Evolutionary conservation across 1,140 invertebrate species (phyloP).

Genomic region (Hyles vespertilio): DNA sequence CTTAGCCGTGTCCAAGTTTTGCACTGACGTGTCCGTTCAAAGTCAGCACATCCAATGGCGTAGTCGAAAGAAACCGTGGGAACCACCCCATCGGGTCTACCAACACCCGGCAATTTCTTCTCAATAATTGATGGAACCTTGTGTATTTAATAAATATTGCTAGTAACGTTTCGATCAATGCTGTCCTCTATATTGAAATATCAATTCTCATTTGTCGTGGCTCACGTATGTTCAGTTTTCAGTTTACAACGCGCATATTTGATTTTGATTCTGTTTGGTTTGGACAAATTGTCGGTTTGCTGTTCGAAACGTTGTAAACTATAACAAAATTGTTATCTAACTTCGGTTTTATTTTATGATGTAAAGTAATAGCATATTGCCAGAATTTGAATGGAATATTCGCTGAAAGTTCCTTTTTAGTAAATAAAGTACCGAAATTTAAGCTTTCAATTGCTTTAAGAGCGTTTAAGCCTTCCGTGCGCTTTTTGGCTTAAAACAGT

Average conservation of each 20-base stretch:
- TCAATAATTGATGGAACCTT: slow-evolving; percentile 39
- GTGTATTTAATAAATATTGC: slow-evolving; percentile 15
- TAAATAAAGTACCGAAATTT: too few species aligned
- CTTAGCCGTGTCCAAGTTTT: slow-evolving; percentile 35
- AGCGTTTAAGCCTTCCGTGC: too few species aligned
- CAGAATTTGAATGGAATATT: too few species aligned
- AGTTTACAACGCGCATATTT: neutral
- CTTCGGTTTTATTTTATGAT: too few species aligned
- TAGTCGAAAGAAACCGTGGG: slow-evolving; percentile 26
- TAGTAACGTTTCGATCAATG: slow-evolving; percentile 12
- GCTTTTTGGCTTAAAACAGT: too few species aligned
- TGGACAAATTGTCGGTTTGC: too few species aligned
- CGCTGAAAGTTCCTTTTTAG: too few species aligned
- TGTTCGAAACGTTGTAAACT: too few species aligned
- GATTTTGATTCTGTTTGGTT: too few species aligned
- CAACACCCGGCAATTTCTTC: slow-evolving; percentile 36
- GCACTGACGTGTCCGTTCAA: slow-evolving; percentile 55
- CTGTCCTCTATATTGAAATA: slow-evolving; percentile 17
- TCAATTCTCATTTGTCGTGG: slow-evolving; percentile 7
- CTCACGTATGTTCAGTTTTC: neutral
- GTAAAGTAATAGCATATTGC: too few species aligned
- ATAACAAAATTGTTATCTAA: too few species aligned
- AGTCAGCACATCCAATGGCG: slow-evolving; percentile 37
- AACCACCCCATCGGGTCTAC: slow-evolving; percentile 30
- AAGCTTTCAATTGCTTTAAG: too few species aligned